phyloP scores from a whole-genome alignment of 2,113 vertebrate species.

The Colossoma macropomum region DNA sequence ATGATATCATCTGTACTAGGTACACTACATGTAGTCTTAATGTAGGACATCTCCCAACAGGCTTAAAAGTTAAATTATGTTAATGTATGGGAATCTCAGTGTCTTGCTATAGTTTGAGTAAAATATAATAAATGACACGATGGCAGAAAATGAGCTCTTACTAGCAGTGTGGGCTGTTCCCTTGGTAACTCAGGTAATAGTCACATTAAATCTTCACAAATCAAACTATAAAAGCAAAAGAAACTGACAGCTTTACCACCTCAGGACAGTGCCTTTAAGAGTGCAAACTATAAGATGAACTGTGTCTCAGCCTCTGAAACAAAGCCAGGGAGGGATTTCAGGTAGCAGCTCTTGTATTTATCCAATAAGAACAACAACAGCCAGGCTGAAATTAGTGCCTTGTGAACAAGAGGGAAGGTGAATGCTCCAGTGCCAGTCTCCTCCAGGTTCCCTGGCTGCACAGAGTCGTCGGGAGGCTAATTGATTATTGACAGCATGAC shows the following conservation, averaged over 20 bases:
- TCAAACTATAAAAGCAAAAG: background rate
- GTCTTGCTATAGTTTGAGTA: no score
- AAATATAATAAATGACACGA: no score
- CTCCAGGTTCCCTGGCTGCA: conserved; percentile 25
- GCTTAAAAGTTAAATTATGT: no score
- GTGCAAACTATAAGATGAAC: background rate
- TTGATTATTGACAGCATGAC: conserved; percentile 67
- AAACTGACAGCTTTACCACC: background rate
- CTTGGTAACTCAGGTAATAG: background rate
- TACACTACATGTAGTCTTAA: no score
- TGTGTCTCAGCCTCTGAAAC: conserved; percentile 10
- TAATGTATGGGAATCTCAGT: no score
- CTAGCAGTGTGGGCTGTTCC: no score
- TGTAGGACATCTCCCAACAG: no score
- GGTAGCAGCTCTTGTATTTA: conserved; percentile 50
- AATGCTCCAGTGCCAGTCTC: conserved; percentile 17
- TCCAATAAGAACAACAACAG: conserved; percentile 57
- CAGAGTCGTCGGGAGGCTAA: conserved; percentile 53
- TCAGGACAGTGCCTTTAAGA: background rate
- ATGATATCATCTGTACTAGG: no score
- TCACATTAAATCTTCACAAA: background rate
- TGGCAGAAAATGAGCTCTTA: no score
- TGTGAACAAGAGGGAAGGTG: conserved; percentile 38
- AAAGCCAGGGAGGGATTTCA: conserved; percentile 38
- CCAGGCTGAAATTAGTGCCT: conserved; percentile 39